Base-by-base conservation (phyloP, 64 coral and sea anemone species). In the Anthopleura sola region DNA sequence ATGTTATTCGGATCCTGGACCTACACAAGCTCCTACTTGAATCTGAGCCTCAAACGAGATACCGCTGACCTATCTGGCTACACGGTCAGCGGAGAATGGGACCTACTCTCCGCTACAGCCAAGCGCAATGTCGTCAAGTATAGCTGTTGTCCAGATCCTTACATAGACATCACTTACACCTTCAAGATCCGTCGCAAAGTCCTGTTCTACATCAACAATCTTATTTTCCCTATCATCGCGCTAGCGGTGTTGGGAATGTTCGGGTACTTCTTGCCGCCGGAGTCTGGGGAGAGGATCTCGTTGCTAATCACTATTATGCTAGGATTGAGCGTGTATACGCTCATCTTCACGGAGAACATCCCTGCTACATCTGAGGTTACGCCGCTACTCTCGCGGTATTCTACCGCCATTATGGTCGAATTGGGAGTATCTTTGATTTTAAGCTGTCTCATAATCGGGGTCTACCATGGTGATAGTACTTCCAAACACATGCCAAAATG, bases 1-100 rank as follows among this genome's bases (percentile, higher is more conserved):
- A 85, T 98, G 54, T 81, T 93, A 0, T 98, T 98, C 28, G 95
- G 95, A 12, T 98, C 91, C 1, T 98, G 95, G 95, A 93, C 95
- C 5, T 91, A 93, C 48, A 91, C 91, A 6, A 84, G 88, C 48
- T 84, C 82, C 31, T 93, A 56, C 24, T 37, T 98, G 5, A 91
- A 98, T 55, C 83, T 93, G 39, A 89, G 81, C 29, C 91, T 93
- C 5, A 81, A 85, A 14, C 68, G 91, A 36, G 49, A 55, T 17
- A 76, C 86, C 14, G 95, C 89, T 31, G 95, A 98, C 49, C 84
- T 98, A 17, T 88, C 88, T 24, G 83, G 87, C 12, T 98, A 98
- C 83, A 98, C 92, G 60, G 49, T 85, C 46, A 98, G 87, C 26
- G 91, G 91, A 6, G 95, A 98, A 86, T 98, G 95, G 95, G 88